These are phyloP conservation scores for Phengaris arion DNA, from an alignment of 2,888 invertebrate genomes.

Conservation along the genomic window DNA sequence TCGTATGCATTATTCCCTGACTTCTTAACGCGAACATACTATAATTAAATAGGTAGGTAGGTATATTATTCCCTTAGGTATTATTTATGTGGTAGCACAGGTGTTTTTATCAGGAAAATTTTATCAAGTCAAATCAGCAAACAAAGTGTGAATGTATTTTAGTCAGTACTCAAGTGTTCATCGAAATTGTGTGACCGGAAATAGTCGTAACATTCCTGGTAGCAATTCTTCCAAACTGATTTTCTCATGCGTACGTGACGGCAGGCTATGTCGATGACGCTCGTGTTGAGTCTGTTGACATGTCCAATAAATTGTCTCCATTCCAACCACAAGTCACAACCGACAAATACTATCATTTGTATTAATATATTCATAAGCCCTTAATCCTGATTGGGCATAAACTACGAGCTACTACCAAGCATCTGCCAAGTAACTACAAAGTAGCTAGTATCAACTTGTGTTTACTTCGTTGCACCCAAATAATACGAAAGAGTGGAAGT, in stretches of 20 bases:
- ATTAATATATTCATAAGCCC: constrained; percentile 52
- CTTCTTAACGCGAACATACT: no score
- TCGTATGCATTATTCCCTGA: no score
- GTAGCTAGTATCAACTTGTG: neutral
- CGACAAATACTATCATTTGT: constrained; percentile 69
- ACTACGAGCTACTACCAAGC: neutral
- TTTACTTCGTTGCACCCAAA: neutral
- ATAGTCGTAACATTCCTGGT: constrained; percentile 62
- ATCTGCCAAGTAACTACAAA: neutral
- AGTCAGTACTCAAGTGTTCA: constrained; percentile 37
- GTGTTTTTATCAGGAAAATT: neutral
- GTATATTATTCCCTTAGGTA: no score
- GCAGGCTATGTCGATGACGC: constrained; percentile 27
- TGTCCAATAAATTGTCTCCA: constrained; percentile 57
- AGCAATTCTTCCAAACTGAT: constrained; percentile 59
- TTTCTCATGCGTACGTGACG: constrained; percentile 67
- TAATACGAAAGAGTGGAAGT: neutral
- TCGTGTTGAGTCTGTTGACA: constrained; percentile 48
- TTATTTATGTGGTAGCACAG: no score
- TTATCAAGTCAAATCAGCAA: constrained; percentile 8
- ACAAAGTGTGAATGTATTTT: neutral
- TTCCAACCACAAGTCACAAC: constrained; percentile 52
- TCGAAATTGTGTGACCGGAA: constrained; percentile 65
- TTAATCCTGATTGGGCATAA: constrained; percentile 40
- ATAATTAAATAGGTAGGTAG: no score